Percentiles rank a stretch among this genome's conserved stretches.
Conservation (phyloP, 2,888 invertebrate genomes). For the Pasiphila rectangulata region DNA sequence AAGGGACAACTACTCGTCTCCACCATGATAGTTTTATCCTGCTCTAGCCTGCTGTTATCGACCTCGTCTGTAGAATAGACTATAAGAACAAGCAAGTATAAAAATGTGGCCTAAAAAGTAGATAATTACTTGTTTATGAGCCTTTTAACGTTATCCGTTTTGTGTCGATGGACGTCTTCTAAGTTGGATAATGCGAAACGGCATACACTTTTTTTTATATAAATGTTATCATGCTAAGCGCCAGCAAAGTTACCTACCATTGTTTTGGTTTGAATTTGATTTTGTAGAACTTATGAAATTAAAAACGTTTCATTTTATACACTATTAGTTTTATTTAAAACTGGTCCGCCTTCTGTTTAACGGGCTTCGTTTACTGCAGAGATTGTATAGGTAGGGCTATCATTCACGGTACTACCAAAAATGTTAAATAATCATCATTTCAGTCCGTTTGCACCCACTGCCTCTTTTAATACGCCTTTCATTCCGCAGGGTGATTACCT, state of each 20-base stretch:
- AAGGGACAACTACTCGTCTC: no score
- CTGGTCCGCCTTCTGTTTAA: neutral
- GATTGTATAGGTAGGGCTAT: no score
- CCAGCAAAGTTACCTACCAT: slow-evolving; percentile 19
- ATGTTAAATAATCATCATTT: no score
- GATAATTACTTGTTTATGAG: neutral
- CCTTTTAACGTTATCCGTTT: neutral
- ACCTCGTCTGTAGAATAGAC: no score
- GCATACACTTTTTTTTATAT: neutral
- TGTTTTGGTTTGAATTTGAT: slow-evolving; percentile 14
- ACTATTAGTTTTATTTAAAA: slow-evolving; percentile 13
- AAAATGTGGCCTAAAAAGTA: neutral
- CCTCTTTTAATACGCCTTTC: no score
- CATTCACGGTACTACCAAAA: no score
- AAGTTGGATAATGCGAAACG: neutral
- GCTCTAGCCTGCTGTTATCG: no score
- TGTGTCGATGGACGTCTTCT: neutral
- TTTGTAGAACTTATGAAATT: slow-evolving; percentile 16
- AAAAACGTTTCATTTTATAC: slow-evolving; percentile 14
- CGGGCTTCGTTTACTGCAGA: no score
- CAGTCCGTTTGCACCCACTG: no score
- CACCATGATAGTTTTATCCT: no score
- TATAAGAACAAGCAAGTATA: no score
- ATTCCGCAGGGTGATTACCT: no score
- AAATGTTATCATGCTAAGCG: slow-evolving; percentile 12